phyloP scores from a whole-genome alignment of 2,888 invertebrate genomes.

The Netelia virgata region DNA sequence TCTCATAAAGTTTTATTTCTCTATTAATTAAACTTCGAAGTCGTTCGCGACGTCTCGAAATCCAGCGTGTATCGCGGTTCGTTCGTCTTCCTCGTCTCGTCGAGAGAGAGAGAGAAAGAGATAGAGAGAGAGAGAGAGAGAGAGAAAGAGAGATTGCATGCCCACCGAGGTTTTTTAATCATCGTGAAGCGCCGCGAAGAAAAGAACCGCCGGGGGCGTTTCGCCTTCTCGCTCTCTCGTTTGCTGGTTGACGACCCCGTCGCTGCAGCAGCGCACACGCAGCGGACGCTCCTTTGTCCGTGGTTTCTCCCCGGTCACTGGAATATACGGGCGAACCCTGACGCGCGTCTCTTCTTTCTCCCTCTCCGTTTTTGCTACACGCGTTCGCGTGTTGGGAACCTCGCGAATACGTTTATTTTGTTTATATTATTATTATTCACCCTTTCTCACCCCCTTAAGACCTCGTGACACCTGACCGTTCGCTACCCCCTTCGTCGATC shows the following conservation, averaged over 20 bases:
- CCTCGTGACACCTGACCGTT: constrained; percentile 12
- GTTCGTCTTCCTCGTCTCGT: constrained; percentile 28
- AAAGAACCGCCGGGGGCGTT: constrained; percentile 58
- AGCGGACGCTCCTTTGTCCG: constrained; percentile 77
- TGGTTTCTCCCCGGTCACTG: constrained; percentile 75
- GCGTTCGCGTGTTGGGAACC: constrained; percentile 24
- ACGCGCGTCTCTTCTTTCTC: constrained; percentile 16
- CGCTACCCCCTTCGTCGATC: background rate
- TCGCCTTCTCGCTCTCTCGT: constrained; percentile 48
- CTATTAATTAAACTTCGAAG: background rate
- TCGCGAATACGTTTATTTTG: constrained; percentile 43
- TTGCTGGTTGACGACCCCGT: constrained; percentile 78
- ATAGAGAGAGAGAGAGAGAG: too few relatives aligned
- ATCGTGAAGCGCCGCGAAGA: constrained; percentile 52
- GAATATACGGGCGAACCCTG: constrained; percentile 42
- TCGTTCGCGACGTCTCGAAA: background rate
- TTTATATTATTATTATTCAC: constrained; percentile 14
- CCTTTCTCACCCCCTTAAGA: background rate
- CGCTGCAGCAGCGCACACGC: constrained; percentile 68
- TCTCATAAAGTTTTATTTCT: background rate
- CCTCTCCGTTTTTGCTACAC: constrained; percentile 22
- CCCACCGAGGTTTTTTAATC: constrained; percentile 70
- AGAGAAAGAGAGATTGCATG: constrained; percentile 47
- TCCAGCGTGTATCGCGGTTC: background rate
- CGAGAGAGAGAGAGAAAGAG: too few relatives aligned